phyloP scores from a whole-genome alignment of 2,113 vertebrate species.

The Cinclus mexicanus region DNA sequence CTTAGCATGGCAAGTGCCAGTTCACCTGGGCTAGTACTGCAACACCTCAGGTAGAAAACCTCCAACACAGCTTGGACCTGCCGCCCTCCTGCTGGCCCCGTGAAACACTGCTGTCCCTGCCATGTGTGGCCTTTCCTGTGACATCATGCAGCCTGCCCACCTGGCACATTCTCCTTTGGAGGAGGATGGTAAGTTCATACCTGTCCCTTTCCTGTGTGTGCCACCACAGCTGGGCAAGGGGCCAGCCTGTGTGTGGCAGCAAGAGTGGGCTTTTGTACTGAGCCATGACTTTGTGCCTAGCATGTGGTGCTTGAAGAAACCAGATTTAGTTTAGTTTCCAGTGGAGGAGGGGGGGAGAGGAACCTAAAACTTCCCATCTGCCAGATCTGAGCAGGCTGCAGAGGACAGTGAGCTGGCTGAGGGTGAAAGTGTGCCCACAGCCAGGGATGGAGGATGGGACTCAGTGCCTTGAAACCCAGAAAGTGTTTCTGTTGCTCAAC shows the following conservation, averaged over 20 bases:
- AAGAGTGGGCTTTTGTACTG: neutral
- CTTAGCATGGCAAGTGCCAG: neutral
- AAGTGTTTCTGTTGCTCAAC: neutral
- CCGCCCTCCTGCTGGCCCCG: neutral
- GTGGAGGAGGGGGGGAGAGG: neutral
- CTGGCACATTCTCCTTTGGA: neutral
- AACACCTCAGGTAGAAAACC: neutral
- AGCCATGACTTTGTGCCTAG: neutral
- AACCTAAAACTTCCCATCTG: neutral
- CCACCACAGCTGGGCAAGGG: neutral
- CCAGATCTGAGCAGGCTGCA: neutral
- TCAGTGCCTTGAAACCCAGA: neutral
- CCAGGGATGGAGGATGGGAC: neutral
- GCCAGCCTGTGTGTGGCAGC: neutral
- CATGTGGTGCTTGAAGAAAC: neutral
- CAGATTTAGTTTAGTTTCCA: neutral
- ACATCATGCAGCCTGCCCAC: neutral
- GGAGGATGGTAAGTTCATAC: no score
- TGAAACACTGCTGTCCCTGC: neutral
- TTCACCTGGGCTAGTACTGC: neutral
- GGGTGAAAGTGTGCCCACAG: neutral
- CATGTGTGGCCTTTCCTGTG: fast-evolving
- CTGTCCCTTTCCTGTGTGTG: neutral
- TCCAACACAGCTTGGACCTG: neutral
- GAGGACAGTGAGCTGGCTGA: neutral